Base-by-base conservation (phyloP, 2,888 invertebrate species). In the Pasiphila rectangulata region DNA sequence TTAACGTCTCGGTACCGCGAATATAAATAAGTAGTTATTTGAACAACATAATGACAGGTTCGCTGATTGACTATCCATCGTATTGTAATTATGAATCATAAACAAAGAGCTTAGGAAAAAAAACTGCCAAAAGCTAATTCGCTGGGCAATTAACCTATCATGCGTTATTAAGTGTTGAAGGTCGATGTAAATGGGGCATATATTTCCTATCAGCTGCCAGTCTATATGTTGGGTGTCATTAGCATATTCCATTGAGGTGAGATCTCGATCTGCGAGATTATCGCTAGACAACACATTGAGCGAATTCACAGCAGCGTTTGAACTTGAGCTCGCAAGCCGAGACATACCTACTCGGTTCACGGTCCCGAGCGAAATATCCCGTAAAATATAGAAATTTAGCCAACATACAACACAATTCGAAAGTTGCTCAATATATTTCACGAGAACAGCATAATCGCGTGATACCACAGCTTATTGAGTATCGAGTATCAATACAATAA, bases 91-190 rank as follows among this genome's bases (percentile, higher is more conserved):
- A 87, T 76, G 80, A 76, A 82, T 79, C 81, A 81, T 85, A 85
- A 85, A 86, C 83, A 83, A 82, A 78, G 76, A 75, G 71, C 64
- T 67, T 66, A 69, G 67, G n/a, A n/a, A 78, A 83, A 81, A 79
- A 86, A 86, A 83, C 79, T 75, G 82, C 81, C 79, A 81, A 84
- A 81, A 86, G 70, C 73, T 82, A 83, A 84, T 82, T n/a, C 80
- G 78, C 77, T 79, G 75, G 72, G 81, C 84, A 86, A 87, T 88
- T 87, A 87, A 83, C 83, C 82, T 83, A 87, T 87, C 85, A 82
- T 67, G 66, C 69, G 64, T 72, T 81, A 75, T 82, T 80, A 82
- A 81, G 72, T 76, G 74, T 59, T 77, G 83, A 84, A 87, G 86
- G 87, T 81, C 82, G 70, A 30, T 24, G 57, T 76, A 78, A 70